Evolutionary conservation across 2,888 invertebrate genomes (phyloP).

Genomic region (Drosophila antonietae): DNA sequence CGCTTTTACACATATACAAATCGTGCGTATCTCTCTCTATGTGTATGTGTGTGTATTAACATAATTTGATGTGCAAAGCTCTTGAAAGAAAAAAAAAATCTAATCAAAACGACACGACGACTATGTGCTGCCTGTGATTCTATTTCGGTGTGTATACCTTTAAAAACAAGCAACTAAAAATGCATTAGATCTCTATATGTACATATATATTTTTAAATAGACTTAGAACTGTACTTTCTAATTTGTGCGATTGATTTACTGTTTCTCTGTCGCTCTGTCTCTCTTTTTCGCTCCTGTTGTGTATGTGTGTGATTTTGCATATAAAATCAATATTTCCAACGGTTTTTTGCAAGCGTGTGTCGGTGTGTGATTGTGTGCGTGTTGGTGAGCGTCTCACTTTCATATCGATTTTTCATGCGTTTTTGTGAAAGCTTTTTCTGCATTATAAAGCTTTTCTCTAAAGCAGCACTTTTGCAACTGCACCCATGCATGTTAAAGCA

Average conservation of each 20-base stretch:
- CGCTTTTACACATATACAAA: conserved; percentile 68
- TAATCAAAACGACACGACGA: conserved; percentile 77
- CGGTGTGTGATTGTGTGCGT: conserved; percentile 5
- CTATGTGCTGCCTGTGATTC: conserved; percentile 80
- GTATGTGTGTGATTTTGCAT: conserved; percentile 61
- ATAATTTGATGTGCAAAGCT: conserved; percentile 64
- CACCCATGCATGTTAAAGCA: neutral
- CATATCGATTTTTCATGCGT: conserved; percentile 73
- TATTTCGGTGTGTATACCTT: conserved; percentile 77
- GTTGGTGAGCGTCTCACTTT: conserved; percentile 56
- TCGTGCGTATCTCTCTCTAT: conserved; percentile 47
- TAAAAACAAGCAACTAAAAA: conserved; percentile 51
- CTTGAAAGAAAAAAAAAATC: conserved; percentile 57
- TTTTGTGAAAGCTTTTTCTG: conserved; percentile 64
- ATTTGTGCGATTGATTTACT: conserved; percentile 54
- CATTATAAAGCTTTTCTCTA: conserved; percentile 56
- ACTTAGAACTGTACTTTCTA: conserved; percentile 75
- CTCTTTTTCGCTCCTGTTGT: conserved; percentile 40
- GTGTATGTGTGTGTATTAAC: conserved; percentile 59
- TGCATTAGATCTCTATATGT: conserved; percentile 45
- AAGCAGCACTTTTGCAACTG: conserved; percentile 13
- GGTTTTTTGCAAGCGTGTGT: conserved; percentile 23
- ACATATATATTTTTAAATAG: conserved; percentile 51
- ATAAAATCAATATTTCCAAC: conserved; percentile 76
- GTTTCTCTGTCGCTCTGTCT: conserved; percentile 37